Evolutionary conservation across 2,888 invertebrate genomes (phyloP).

Genomic region (Eristalis arbustorum): DNA sequence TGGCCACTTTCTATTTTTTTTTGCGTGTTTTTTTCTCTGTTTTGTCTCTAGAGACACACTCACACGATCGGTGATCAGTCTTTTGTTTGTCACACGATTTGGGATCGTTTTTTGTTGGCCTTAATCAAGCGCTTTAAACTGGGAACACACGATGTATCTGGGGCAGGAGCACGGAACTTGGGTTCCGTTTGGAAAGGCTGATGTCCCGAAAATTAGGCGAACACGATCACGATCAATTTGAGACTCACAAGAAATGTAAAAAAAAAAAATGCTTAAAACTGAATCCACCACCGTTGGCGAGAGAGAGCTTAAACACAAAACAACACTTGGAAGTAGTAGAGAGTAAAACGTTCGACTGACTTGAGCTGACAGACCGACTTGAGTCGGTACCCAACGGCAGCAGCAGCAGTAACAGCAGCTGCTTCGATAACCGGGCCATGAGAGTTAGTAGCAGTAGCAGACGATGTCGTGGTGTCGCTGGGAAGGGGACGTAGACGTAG

Average conservation of each 20-base stretch:
- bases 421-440: slow-evolving; percentile 39
- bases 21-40: background rate
- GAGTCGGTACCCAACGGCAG: slow-evolving; percentile 65
- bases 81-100: slow-evolving; percentile 18
- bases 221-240: slow-evolving; percentile 49
- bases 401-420: slow-evolving; percentile 45
- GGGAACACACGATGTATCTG: slow-evolving; percentile 16
- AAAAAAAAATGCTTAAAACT: background rate
- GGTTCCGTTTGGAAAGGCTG: slow-evolving; percentile 17
- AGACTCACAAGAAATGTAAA: background rate
- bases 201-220: slow-evolving; percentile 40
- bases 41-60: slow-evolving; percentile 27
- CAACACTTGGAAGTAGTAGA: slow-evolving; percentile 66
- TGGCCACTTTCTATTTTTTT: slow-evolving; percentile 48
- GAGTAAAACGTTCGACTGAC: slow-evolving; percentile 69
- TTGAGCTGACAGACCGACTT: slow-evolving; percentile 55
- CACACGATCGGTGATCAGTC: slow-evolving; percentile 51
- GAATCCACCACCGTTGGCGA: slow-evolving; percentile 43
- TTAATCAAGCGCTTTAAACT: background rate
- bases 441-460: slow-evolving; percentile 17
- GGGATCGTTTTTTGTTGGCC: background rate
- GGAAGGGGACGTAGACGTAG: background rate
- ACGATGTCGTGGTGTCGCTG: background rate
- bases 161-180: slow-evolving; percentile 13
- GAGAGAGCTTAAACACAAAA: slow-evolving; percentile 55